These are phyloP conservation scores for Haliclystus octoradiatus DNA, from an alignment of 30 jellyfish, hydroid and myxozoan genomes.

Conservation along the genomic window DNA sequence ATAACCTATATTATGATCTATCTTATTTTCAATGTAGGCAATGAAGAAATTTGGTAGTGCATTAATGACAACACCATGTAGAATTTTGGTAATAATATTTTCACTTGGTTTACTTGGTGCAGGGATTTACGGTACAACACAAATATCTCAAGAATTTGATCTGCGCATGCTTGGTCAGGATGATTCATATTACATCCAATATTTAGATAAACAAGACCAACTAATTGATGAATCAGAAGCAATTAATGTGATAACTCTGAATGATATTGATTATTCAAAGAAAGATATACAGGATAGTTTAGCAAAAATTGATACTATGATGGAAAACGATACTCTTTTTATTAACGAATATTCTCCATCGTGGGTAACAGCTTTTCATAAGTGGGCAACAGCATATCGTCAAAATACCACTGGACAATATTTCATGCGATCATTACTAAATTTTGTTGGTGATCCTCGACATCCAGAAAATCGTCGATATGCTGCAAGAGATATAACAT, in stretches of 20 bases:
- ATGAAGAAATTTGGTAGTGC: constrained; percentile 45
- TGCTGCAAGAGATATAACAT: not conserved
- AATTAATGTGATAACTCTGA: not conserved
- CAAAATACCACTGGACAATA: not conserved
- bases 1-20: too few relatives aligned
- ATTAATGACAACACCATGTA: constrained; percentile 49
- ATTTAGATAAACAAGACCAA: not conserved
- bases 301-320: not conserved
- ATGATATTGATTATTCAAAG: constrained; percentile 2
- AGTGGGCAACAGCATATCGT: not conserved
- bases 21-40: constrained; percentile 20
- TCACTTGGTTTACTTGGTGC: constrained; percentile 32
- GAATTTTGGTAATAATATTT: constrained; percentile 22
- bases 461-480: constrained; percentile 2
- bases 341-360: not conserved
- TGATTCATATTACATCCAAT: constrained; percentile 45
- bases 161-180: constrained; percentile 62
- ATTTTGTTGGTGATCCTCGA: not conserved
- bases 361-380: constrained; percentile 3
- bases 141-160: constrained; percentile 66
- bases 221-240: not conserved
- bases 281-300: not conserved
- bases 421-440: not conserved
- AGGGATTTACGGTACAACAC: constrained; percentile 54
- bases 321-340: not conserved